Percentiles rank a stretch among this genome's conserved stretches.
Conservation (phyloP, 2,113 vertebrate genomes). For the Naja naja region DNA sequence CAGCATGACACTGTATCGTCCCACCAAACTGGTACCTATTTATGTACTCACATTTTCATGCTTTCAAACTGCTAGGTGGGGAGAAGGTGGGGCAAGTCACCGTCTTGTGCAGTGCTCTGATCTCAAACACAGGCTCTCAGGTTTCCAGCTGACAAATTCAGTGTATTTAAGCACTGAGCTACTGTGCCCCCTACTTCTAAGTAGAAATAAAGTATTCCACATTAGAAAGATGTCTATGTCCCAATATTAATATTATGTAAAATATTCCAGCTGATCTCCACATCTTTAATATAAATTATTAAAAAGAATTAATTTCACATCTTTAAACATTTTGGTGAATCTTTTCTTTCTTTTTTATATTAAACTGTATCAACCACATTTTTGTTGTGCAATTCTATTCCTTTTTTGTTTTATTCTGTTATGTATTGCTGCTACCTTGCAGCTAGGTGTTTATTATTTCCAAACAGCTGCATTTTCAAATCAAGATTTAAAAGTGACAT, state of each 20-base stretch:
- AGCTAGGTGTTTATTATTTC: slow-evolving; percentile 45
- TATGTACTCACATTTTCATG: background rate
- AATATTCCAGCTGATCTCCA: slow-evolving; percentile 41
- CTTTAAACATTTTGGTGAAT: slow-evolving; percentile 26
- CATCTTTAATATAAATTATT: background rate
- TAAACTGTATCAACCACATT: background rate
- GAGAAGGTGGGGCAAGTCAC: background rate
- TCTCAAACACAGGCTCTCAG: background rate
- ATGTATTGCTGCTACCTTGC: slow-evolving; percentile 37
- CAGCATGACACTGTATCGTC: background rate
- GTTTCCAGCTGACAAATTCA: too few relatives aligned
- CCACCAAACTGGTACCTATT: background rate
- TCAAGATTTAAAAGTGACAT: slow-evolving; percentile 16
- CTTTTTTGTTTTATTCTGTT: slow-evolving; percentile 15
- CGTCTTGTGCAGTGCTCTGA: background rate
- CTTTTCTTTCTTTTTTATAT: background rate
- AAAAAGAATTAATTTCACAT: slow-evolving; percentile 26
- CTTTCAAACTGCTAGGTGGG: background rate
- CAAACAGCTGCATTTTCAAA: slow-evolving; percentile 17
- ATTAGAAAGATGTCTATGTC: background rate
- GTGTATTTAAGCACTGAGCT: too few relatives aligned
- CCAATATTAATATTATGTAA: background rate
- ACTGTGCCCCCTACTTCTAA: too few relatives aligned
- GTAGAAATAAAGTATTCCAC: too few relatives aligned
- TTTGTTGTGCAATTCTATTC: background rate